phyloP scores from a whole-genome alignment of 2,113 vertebrate genomes.

The Manacus vitellinus region DNA sequence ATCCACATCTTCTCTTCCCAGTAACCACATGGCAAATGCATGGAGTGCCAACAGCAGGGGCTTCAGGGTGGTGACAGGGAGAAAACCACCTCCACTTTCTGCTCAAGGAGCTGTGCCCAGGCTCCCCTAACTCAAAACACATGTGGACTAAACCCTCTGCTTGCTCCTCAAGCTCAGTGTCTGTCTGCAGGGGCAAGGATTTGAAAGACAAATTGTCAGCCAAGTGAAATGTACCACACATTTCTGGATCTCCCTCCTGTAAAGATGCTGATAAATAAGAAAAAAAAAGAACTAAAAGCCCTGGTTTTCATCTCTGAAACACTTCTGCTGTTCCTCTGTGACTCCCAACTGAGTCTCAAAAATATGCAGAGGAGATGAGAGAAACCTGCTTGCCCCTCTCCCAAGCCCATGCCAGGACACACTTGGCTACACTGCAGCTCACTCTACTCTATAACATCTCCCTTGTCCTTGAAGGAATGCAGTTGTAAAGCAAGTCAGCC shows the following conservation, averaged over 20 bases:
- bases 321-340: not conserved
- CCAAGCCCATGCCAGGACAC: not conserved
- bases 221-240: not conserved
- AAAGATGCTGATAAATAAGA: not conserved
- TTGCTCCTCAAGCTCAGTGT: not conserved
- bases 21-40: not conserved
- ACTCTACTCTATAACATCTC: not conserved
- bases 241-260: not conserved
- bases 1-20: not conserved
- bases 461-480: not conserved
- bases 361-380: accelerated
- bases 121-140: not conserved
- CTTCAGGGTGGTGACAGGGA: not conserved
- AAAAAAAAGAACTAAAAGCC: not conserved
- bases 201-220: not conserved
- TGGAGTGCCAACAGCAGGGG: not conserved
- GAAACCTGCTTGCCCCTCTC: not conserved
- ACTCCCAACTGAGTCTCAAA: not conserved
- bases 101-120: not conserved
- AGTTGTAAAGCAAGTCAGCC: not conserved
- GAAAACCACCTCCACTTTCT: not conserved
- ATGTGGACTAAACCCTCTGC: not conserved
- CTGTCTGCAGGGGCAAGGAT: not conserved
- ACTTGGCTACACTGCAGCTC: not conserved
- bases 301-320: not conserved